phyloP scores from a whole-genome alignment of 1,140 invertebrate genomes.

The Drosophila persimilis region DNA sequence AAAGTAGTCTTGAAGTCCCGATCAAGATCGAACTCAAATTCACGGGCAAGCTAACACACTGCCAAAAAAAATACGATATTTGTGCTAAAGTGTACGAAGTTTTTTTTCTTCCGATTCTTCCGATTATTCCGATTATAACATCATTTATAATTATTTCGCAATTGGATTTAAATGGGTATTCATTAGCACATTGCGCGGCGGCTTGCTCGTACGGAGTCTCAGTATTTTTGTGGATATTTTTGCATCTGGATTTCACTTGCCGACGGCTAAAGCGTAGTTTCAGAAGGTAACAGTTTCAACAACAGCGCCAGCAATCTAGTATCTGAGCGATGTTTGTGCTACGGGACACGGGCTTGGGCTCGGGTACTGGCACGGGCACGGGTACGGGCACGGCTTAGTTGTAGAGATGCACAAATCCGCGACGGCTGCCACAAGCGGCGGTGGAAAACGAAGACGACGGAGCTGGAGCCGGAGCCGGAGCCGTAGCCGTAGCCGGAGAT shows the following conservation, averaged over 20 bases:
- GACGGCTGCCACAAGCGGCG: slow-evolving; percentile 11
- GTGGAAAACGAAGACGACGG: slow-evolving; percentile 4
- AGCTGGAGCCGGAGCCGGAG: no score
- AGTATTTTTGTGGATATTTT: slow-evolving; percentile 4
- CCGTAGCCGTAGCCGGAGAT: no score
- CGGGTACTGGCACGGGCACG: neutral
- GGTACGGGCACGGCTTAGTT: slow-evolving; percentile 1
- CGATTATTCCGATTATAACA: no score
- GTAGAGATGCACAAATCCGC: slow-evolving; percentile 10
- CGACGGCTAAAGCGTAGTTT: slow-evolving; percentile 38
- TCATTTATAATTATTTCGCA: no score
- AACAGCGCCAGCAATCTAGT: neutral
- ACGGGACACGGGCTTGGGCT: neutral
- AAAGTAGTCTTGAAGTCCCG: slow-evolving; percentile 53
- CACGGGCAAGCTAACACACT: slow-evolving; percentile 37
- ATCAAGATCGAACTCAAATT: slow-evolving; percentile 24
- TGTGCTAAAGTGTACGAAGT: neutral
- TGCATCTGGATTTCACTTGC: slow-evolving; percentile 15
- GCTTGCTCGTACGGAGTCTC: neutral
- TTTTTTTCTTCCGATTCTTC: slow-evolving; percentile 2
- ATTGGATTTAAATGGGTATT: no score
- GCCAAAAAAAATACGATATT: slow-evolving; percentile 15
- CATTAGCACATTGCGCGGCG: no score
- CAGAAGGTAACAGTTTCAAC: neutral
- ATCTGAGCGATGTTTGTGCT: no score